Conservation (phyloP, 2,113 vertebrate genomes). For the Mesembrinibis cayennensis region DNA sequence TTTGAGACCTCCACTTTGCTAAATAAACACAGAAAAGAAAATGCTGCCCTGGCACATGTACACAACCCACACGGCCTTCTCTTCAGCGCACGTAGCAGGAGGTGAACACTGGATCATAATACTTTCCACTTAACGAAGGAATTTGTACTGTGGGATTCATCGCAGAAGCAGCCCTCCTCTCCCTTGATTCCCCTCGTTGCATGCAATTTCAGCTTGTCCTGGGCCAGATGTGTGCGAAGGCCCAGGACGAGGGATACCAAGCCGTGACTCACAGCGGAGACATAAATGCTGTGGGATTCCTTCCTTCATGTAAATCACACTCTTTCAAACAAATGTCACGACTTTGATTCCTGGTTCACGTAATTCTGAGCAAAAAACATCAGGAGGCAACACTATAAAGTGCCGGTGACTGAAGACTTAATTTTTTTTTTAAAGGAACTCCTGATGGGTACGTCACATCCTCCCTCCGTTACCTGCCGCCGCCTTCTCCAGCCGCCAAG, state of each 20-base stretch:
- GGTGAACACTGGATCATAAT: not conserved
- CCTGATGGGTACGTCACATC: not conserved
- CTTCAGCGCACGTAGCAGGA: not conserved
- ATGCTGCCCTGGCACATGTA: not conserved
- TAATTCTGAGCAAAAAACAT: not conserved
- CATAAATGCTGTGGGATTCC: not conserved
- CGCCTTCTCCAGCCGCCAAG: not conserved
- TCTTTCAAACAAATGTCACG: not conserved
- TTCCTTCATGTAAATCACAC: not conserved
- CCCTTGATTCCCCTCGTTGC: not conserved
- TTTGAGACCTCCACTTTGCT: not conserved
- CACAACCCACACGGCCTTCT: not conserved
- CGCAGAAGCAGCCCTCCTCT: not conserved
- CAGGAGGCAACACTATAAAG: not conserved
- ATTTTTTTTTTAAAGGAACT: not conserved
- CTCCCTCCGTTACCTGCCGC: not conserved
- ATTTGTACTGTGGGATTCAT: not conserved
- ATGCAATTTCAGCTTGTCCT: not conserved
- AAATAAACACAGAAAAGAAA: not conserved
- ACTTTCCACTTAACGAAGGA: not conserved
- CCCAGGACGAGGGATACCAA: not conserved
- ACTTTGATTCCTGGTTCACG: not conserved
- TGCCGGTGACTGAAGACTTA: not conserved
- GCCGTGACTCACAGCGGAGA: not conserved
- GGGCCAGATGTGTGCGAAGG: not conserved